Evolutionary conservation across 2,797 vertebrate genomes (phyloP).

Genomic region (Amphiprion clarkii): DNA sequence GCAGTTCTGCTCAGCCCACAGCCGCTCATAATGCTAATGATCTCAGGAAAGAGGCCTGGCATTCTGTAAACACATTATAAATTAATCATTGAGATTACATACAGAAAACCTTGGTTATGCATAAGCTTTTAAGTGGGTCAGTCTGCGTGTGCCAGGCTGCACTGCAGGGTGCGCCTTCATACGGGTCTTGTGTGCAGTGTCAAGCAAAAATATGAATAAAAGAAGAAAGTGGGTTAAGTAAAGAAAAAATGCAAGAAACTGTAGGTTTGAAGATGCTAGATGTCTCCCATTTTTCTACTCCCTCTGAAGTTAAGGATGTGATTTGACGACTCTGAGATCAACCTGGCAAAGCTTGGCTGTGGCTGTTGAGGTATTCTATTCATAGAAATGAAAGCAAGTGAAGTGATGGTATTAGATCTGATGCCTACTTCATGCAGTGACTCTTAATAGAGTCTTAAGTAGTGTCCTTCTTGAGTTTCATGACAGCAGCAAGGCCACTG

Average conservation of each 20-base stretch:
- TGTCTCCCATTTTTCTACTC: background rate
- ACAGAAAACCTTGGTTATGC: conserved; percentile 54
- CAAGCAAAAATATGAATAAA: background rate
- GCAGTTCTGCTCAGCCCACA: conserved; percentile 20
- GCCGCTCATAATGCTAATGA: conserved; percentile 64
- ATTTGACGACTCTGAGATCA: conserved; percentile 29
- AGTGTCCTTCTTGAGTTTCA: conserved; percentile 3
- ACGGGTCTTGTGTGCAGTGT: conserved; percentile 5
- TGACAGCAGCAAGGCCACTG: background rate
- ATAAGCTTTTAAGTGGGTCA: conserved; percentile 72
- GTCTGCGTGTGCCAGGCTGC: conserved; percentile 42
- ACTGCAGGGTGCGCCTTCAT: conserved; percentile 12
- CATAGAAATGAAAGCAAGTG: conserved; percentile 25
- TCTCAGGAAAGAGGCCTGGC: conserved; percentile 36
- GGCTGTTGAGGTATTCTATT: conserved; percentile 30
- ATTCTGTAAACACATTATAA: conserved; percentile 68
- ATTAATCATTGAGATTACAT: conserved; percentile 74
- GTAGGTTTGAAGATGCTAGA: background rate
- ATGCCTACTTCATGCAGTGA: conserved; percentile 42
- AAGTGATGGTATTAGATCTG: conserved; percentile 40
- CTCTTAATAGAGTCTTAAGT: conserved; percentile 15
- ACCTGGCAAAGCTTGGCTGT: conserved; percentile 19
- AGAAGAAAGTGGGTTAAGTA: background rate
- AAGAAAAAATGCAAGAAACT: conserved; percentile 4
- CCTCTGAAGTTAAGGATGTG: background rate